phyloP scores from a whole-genome alignment of 2,888 invertebrate species.

The Polyploca ridens region DNA sequence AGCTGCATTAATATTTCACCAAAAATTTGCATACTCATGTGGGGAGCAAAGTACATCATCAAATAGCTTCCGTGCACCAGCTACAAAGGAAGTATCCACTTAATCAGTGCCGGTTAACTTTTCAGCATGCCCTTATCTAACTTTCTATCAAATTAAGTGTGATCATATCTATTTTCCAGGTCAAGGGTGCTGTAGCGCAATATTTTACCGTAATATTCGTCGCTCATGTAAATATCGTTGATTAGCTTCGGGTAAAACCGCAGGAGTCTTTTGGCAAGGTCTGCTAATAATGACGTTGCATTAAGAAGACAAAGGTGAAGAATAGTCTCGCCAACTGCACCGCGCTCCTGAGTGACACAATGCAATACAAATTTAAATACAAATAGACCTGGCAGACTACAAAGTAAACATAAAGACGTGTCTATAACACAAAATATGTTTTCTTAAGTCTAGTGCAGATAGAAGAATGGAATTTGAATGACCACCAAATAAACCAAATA shows the following conservation, averaged over 20 bases:
- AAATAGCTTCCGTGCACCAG: constrained; percentile 29
- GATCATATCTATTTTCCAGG: background rate
- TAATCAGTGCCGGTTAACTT: constrained; percentile 58
- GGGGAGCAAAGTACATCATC: constrained; percentile 17
- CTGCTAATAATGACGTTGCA: constrained; percentile 95
- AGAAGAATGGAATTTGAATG: too few species aligned
- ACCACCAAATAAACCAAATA: too few species aligned
- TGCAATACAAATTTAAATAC: background rate
- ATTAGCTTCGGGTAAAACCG: constrained; percentile 97
- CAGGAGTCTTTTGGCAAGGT: constrained; percentile 95
- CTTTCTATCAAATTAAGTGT: constrained; percentile 61
- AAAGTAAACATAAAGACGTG: background rate
- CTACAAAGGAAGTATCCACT: constrained; percentile 43
- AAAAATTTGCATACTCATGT: background rate
- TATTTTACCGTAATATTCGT: constrained; percentile 96
- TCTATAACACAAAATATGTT: background rate
- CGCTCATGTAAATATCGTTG: constrained; percentile 97
- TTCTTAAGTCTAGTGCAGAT: too few species aligned
- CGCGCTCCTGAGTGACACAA: constrained; percentile 87
- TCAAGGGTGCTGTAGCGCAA: constrained; percentile 18
- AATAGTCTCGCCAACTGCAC: constrained; percentile 98
- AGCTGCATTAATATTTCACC: background rate
- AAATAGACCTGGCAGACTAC: background rate
- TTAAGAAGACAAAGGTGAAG: constrained; percentile 96
- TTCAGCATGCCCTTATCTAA: constrained; percentile 52